Evolutionary conservation across 2,888 invertebrate genomes (phyloP), one percentile per base, ranked within the genome.

Genomic region (Cheilosia impressa): DNA sequence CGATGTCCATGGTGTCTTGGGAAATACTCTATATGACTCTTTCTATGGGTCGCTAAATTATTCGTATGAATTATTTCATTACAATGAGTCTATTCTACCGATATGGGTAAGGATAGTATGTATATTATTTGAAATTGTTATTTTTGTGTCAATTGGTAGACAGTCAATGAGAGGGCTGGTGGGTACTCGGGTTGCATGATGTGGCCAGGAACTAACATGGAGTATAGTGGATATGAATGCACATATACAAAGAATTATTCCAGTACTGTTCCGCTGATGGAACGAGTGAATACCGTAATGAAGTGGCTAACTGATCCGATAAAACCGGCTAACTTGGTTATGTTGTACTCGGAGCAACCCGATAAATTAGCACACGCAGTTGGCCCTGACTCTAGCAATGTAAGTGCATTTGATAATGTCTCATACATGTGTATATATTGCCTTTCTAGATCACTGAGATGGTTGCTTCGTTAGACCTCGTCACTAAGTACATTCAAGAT

Each of bases 291-390:
- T 87, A 93, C 90, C 1, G 93, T 88, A 1, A 87, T 89, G 17
- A 76, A 72, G 0, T 95, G 95, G 95, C 93, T 95, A 63, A 91
- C 90, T 17, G 90, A 95, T 90, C 89, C 89, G 15, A 93, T 93
- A 71, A 85, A 87, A n/a, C 95, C 96, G 10, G 95, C 95, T 0
- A 96, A 96, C 92, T 92, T 96, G 68, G 94, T 95, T 1, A 93
- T 95, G 91, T 73, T 95, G 52, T 96, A 96, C 89, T 94, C 95
- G 88, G 94, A 95, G 88, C 94, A 96, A 88, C 96, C 96, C 0
- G 96, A 96, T 91, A 91, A 91, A 13, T 91, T 93, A 76, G 95
- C 94, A 0, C 96, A 96, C 90, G 90, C 89, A 0, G 93, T 92
- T 89, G 96, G 95, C 0, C 94, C 88, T 1, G 88, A 88, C 17